Percentiles rank a stretch among this genome's conserved stretches.
phyloP scores from a whole-genome alignment of 2,888 invertebrate species.

The Stenoptilia bipunctidactyla region DNA sequence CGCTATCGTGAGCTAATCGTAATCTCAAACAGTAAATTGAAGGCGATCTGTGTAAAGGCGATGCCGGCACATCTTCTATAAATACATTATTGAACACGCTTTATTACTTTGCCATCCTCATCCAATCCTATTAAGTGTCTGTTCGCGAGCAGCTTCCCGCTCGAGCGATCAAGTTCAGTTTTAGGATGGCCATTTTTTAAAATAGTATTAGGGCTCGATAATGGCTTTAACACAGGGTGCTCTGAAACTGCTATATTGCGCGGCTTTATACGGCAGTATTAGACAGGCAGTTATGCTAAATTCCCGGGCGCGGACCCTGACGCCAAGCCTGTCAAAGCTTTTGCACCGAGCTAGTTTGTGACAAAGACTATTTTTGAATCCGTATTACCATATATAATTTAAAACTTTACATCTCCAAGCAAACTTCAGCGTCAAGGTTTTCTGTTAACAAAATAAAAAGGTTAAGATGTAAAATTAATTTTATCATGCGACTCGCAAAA shows the following conservation, averaged over 20 bases:
- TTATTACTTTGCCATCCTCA: conserved; percentile 65
- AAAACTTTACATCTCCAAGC: background rate
- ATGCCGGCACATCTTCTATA: conserved; percentile 50
- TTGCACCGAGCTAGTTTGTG: conserved; percentile 22
- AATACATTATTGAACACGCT: conserved; percentile 67
- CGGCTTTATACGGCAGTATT: conserved; percentile 40
- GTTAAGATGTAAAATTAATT: background rate
- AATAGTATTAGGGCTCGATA: conserved; percentile 63
- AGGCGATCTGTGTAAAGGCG: conserved; percentile 41
- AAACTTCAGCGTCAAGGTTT: background rate
- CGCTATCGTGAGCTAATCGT: conserved; percentile 39
- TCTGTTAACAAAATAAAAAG: background rate
- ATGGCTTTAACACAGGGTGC: conserved; percentile 49
- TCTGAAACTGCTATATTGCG: conserved; percentile 45
- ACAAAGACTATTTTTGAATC: background rate
- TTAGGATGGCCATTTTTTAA: conserved; percentile 59
- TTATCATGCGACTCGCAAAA: background rate
- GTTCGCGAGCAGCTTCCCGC: conserved; percentile 45
- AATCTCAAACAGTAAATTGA: conserved; percentile 46
- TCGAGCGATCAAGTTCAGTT: conserved; percentile 42
- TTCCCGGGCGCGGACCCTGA: conserved; percentile 31
- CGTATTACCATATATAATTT: background rate
- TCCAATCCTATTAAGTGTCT: conserved; percentile 66
- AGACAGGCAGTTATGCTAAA: conserved; percentile 52
- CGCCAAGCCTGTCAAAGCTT: conserved; percentile 30